Evolutionary conservation across 2,113 vertebrate species (phyloP), one percentile per base, ranked within the genome.

Genomic region (Pelobates fuscus): DNA sequence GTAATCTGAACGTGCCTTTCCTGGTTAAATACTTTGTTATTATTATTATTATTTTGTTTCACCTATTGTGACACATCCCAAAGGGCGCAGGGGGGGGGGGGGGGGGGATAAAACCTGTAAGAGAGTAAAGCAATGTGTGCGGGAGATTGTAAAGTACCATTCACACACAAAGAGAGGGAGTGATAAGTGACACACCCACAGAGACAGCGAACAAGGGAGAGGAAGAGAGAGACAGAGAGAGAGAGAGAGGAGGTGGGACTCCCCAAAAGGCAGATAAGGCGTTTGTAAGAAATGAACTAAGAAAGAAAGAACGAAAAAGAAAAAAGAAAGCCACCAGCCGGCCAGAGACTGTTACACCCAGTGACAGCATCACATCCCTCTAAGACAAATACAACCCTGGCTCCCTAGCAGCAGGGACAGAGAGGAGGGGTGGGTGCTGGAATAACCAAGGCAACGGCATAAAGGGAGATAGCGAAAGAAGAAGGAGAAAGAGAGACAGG

Each of bases 131-230:
- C 44, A 3, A 49, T 49, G 44, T 49, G 44, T 49, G 44, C 44
- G 11, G 17, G 44, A 49, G 44, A 14, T 32, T 17, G 44, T 18
- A 18, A 2, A 49, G 44, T 49, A 49, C 44, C 44, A 49, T 49
- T 20, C 6, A 26, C 43, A 27, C 41, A 57, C 29, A 58, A 43
- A 58, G 54, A 25, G 27, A 25, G 55, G 25, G 17, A 8, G 44
- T 18, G 18, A 43, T 32, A 3, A 12, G 57, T 11, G 69, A 60
- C 69, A 71, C 70, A 72, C 59, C 70, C 70, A 71, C 37, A 37
- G n/a, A 23, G 44, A 18, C 44, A 1, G 12, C 44, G 1, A 49
- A 49, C 44, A 17, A 49, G 44, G 17, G 44, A 17, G 3, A 2
- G 12, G 44, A 14, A 18, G 44, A 14, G 44, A 49, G 44, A 49